These are phyloP conservation scores for Parazoanthus darwini DNA, from an alignment of 92 coral and sea anemone genomes.

Conservation along the genomic window DNA sequence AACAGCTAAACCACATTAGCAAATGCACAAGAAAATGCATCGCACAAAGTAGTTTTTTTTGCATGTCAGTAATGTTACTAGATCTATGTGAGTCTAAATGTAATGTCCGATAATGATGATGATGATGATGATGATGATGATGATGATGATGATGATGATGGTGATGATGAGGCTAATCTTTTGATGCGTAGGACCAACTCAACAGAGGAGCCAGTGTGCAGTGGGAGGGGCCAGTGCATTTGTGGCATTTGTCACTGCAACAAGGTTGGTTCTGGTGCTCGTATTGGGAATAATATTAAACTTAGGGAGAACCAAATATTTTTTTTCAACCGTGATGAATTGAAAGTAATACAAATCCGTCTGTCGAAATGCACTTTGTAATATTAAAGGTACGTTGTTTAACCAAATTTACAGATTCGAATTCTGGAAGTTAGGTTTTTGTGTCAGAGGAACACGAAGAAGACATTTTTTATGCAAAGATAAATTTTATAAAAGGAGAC, in stretches of 20 bases:
- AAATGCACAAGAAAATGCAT: neutral
- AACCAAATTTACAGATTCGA: neutral
- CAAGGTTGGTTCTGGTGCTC: conserved; percentile 53
- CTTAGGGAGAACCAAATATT: neutral
- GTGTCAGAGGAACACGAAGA: too few species aligned
- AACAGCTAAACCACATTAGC: neutral
- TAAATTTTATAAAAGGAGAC: too few species aligned
- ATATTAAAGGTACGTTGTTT: too few species aligned
- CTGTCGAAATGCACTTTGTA: neutral
- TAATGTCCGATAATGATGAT: neutral
- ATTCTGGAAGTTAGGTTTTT: too few species aligned
- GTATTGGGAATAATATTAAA: neutral
- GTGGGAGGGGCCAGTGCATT: conserved; percentile 88
- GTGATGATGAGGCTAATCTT: neutral
- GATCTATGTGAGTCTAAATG: neutral
- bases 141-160: neutral
- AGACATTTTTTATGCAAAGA: too few species aligned
- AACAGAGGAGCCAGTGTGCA: conserved; percentile 78
- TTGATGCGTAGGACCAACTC: conserved; percentile 68
- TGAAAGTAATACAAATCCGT: neutral
- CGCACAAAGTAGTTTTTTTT: neutral
- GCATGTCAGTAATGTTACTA: neutral
- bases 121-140: neutral
- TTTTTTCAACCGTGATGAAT: neutral
- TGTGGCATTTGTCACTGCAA: conserved; percentile 88